Percentiles rank a stretch among this genome's conserved stretches.
phyloP scores from a whole-genome alignment of 2,113 vertebrate genomes.

The Acanthisitta chloris region DNA sequence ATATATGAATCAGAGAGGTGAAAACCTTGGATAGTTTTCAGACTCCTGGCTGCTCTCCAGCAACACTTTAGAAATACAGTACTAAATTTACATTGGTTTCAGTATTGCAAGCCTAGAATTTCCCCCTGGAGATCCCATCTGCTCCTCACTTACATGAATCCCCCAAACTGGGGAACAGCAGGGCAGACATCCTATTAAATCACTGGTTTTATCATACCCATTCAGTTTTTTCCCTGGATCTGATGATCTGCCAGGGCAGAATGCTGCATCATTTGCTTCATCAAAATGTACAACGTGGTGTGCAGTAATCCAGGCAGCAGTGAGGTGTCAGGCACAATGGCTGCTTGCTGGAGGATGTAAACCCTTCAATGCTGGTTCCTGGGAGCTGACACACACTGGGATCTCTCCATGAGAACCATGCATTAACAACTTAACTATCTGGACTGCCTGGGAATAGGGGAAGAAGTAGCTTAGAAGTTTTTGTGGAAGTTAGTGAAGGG shows the following conservation, averaged over 20 bases:
- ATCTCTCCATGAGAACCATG: accelerated
- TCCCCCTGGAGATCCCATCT: slow-evolving; percentile 62
- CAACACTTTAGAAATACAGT: slow-evolving; percentile 31
- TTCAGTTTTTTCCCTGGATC: slow-evolving; percentile 45
- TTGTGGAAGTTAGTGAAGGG: not conserved
- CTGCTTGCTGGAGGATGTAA: not conserved
- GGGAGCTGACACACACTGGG: not conserved
- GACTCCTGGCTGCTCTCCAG: slow-evolving; percentile 8
- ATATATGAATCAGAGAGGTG: slow-evolving; percentile 23
- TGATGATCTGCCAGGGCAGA: slow-evolving; percentile 45
- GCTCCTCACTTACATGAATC: slow-evolving; percentile 55
- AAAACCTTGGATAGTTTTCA: slow-evolving; percentile 49
- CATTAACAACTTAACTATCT: not conserved
- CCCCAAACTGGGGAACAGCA: slow-evolving; percentile 58
- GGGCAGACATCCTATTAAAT: slow-evolving; percentile 59
- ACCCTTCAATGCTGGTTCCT: not conserved
- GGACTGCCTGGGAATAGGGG: not conserved
- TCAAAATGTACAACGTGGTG: not conserved
- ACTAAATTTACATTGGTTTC: slow-evolving; percentile 61
- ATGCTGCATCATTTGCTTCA: slow-evolving; percentile 31
- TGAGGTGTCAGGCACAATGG: not conserved
- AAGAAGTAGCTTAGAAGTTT: not conserved
- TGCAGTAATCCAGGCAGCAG: not conserved
- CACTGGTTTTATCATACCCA: slow-evolving; percentile 43
- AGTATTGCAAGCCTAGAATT: slow-evolving; percentile 30